These are phyloP conservation scores for Mustela nigripes DNA, from an alignment of 2,113 vertebrate genomes.

Conservation along the genomic window DNA sequence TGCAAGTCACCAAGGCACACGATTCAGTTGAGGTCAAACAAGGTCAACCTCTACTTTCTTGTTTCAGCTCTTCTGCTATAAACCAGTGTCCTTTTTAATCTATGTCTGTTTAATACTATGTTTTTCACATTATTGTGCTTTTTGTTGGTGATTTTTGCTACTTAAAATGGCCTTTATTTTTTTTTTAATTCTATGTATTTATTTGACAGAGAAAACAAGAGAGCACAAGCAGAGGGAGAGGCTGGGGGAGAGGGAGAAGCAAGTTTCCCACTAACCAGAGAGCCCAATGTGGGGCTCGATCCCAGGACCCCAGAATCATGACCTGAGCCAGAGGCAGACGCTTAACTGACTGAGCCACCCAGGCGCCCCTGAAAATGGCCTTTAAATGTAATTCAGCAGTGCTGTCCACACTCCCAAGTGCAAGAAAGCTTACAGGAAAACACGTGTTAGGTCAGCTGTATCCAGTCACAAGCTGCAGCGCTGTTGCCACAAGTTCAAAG, in stretches of 20 bases:
- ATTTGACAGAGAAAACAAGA: too few relatives aligned
- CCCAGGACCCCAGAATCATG: too few relatives aligned
- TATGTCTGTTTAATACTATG: not conserved
- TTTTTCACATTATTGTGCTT: not conserved
- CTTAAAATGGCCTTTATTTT: too few relatives aligned
- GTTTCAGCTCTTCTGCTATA: not conserved
- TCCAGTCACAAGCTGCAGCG: not conserved
- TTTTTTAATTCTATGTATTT: too few relatives aligned
- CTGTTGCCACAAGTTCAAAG: not conserved
- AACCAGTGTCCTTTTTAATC: not conserved
- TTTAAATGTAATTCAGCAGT: not conserved
- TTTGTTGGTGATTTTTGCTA: too few relatives aligned
- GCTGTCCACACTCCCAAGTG: not conserved
- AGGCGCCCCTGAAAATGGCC: not conserved
- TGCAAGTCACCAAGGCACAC: not conserved
- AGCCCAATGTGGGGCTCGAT: too few relatives aligned
- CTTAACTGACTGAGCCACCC: not conserved
- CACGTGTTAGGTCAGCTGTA: rapidly evolving
- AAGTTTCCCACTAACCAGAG: too few relatives aligned
- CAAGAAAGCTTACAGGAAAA: not conserved
- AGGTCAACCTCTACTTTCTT: not conserved
- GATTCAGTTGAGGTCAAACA: not conserved
- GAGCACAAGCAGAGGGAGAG: too few relatives aligned
- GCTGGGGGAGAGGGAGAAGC: too few relatives aligned
- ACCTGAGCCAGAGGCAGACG: not conserved